These are phyloP conservation scores for Deilephila porcellus DNA, from an alignment of 2,888 invertebrate genomes.

Conservation along the genomic window DNA sequence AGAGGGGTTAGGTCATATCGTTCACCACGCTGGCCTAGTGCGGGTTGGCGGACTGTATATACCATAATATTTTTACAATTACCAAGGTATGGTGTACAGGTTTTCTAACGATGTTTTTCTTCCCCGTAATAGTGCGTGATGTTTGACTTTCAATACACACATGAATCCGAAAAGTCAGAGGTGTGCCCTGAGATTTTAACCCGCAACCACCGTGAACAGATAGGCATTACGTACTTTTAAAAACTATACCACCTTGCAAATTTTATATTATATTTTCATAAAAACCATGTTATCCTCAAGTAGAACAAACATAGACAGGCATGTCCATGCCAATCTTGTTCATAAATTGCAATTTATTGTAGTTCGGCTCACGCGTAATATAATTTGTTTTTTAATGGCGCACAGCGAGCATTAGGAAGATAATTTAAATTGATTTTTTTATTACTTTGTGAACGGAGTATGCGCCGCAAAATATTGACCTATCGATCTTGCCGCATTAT, in stretches of 20 bases:
- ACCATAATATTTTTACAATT: no score
- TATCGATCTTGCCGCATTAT: conserved; percentile 57
- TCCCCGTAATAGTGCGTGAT: no score
- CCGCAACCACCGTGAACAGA: no score
- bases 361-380: background rate
- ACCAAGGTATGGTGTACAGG: no score
- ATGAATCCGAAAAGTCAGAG: no score
- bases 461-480: conserved; percentile 41
- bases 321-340: conserved; percentile 9
- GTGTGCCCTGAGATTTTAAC: no score
- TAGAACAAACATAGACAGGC: background rate
- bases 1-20: no score
- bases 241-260: background rate
- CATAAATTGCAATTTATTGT: conserved; percentile 20
- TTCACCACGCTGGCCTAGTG: no score
- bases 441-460: conserved; percentile 22
- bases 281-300: background rate
- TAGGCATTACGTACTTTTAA: background rate
- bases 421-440: conserved; percentile 25
- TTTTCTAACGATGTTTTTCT: no score
- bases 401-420: conserved; percentile 11
- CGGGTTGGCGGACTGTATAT: no score
- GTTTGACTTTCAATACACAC: no score
- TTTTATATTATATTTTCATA: background rate
- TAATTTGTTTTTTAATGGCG: conserved; percentile 19